These are phyloP conservation scores for Zaprionus obscuricornis DNA, from an alignment of 2,888 invertebrate genomes.

Conservation along the genomic window DNA sequence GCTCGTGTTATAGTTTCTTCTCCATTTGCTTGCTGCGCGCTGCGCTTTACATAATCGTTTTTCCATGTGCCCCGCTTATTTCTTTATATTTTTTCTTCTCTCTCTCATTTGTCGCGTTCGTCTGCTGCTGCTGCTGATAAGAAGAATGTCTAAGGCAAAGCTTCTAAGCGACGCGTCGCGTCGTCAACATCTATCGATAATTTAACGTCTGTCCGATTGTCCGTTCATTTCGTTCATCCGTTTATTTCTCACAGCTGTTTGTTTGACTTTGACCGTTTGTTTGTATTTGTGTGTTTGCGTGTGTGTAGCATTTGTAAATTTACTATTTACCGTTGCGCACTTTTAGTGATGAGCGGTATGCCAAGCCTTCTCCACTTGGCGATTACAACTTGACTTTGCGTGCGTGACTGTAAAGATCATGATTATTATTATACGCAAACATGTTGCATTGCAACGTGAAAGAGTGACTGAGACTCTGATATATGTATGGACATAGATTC, in stretches of 20 bases:
- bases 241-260: conserved; percentile 34
- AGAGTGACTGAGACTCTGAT: too few species aligned
- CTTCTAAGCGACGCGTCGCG: not conserved
- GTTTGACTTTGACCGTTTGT: conserved; percentile 5
- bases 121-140: conserved; percentile 44
- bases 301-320: conserved; percentile 31
- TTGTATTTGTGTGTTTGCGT: not conserved
- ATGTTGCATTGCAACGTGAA: too few species aligned
- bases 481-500: too few species aligned
- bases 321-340: conserved; percentile 55
- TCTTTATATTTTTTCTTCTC: conserved; percentile 2
- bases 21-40: conserved; percentile 20
- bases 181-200: conserved; percentile 22
- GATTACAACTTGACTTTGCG: too few species aligned
- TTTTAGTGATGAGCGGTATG: too few species aligned
- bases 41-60: conserved; percentile 66
- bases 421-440: too few species aligned
- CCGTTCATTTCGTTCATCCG: conserved; percentile 11
- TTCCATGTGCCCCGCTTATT: conserved; percentile 50
- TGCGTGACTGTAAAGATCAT: too few species aligned
- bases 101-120: conserved; percentile 11
- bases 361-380: too few species aligned
- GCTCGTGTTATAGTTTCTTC: not conserved
- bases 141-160: conserved; percentile 8
- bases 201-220: conserved; percentile 30